Base-by-base conservation (phyloP, 2,888 invertebrate genomes). In the Griposia aprilina region DNA sequence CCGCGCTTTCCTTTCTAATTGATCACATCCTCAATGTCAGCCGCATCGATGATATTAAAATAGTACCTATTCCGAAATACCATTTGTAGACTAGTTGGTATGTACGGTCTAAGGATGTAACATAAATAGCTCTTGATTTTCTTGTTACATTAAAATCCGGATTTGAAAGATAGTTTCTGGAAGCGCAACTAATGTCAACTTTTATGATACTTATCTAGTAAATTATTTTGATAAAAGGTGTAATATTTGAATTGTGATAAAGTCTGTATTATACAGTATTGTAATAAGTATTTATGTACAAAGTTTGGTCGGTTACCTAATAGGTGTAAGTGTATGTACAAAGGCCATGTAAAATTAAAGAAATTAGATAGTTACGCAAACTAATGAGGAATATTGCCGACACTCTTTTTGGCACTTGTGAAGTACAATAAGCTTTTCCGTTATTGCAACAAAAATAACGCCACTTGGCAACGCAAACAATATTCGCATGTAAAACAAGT, bases 1-100 rank as follows among this genome's bases (percentile, higher is more conserved):
- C 80, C 76, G 82, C 84, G 83, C 89, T 92, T 91, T 89, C 88
- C 89, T 91, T 92, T 91, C 90, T 90, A 90, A 90, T 88, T 87
- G 87, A 88, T 86, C 84, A 86, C 80, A 87, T 86, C 78, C 81
- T 74, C 87, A 85, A 82, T 81, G 78, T 71, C 77, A 80, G 69
- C 52, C 57, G 75, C 80, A 76, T 78, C 77, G 74, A 57, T 68
- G 62, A 59, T 52, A 62, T 75, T 73, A 70, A 78, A 87, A 68
- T 76, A 84, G 74, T 78, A 83, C 72, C 57, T 75, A 74, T 65
- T 59, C 66, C 45, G n/a, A 70, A 84, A 67, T 66, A 68, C 30
- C 62, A 77, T 71, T n/a, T 57, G 63, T 66, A 67, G 76, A 87
- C 78, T 77, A 77, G 74, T 76, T 71, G 68, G 62, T 67, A 55